Percentiles rank a stretch among this genome's conserved stretches.
Evolutionary conservation across 2,113 vertebrate genomes (phyloP).

Genomic region (Aptenodytes forsteri): DNA sequence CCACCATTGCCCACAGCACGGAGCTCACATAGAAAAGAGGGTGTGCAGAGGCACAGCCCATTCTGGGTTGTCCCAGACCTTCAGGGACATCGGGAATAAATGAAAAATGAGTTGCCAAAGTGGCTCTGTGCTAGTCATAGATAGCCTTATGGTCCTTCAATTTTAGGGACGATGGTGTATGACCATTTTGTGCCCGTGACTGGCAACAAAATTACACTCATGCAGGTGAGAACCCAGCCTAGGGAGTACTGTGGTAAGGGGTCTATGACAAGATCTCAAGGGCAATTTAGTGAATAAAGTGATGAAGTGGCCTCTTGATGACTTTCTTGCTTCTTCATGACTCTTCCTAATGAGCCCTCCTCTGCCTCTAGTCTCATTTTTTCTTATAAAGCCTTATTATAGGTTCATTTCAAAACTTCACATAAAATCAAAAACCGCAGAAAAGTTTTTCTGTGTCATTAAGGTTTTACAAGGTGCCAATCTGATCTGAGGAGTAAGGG

Average conservation of each 20-base stretch:
- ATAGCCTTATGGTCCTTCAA: neutral
- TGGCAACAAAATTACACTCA: neutral
- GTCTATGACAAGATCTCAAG: neutral
- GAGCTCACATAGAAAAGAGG: neutral
- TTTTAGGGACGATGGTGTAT: neutral
- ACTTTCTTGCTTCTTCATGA: neutral
- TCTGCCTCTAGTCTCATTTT: neutral
- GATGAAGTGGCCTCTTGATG: neutral
- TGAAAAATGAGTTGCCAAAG: neutral
- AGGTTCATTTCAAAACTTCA: neutral
- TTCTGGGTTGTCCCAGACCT: neutral
- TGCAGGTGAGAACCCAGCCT: neutral
- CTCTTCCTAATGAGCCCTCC: neutral
- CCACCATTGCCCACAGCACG: neutral
- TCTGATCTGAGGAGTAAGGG: neutral
- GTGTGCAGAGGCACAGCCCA: neutral
- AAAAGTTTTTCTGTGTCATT: neutral
- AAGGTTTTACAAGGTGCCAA: neutral
- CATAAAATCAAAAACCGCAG: neutral
- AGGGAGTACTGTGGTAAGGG: accelerated
- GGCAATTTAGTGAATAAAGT: neutral
- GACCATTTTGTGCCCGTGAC: neutral
- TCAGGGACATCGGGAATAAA: neutral
- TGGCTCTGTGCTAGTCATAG: neutral
- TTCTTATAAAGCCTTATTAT: neutral